These are phyloP conservation scores for Echeneis naucrates DNA, from an alignment of 2,797 vertebrate species.

Conservation along the genomic window DNA sequence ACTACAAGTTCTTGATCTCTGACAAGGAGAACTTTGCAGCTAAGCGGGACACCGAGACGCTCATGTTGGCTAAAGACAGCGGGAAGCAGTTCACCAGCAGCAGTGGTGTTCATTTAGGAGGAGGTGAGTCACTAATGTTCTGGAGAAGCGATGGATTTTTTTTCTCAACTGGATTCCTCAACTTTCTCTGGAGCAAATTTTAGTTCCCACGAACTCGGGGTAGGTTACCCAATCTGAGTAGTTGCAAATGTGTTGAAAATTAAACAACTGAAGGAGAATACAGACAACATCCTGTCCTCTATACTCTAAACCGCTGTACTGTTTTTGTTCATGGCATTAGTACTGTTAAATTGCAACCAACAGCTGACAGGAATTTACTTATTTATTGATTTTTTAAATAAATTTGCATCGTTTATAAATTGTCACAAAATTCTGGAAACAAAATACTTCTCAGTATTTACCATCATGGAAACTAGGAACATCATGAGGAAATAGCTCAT, in stretches of 20 bases:
- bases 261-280: not conserved
- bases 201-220: not conserved
- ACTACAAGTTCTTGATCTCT: slow-evolving; percentile 89
- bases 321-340: too few species aligned
- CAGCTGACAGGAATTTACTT: not conserved
- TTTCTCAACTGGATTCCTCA: not conserved
- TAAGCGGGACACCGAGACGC: slow-evolving; percentile 91
- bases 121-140: slow-evolving; percentile 65
- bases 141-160: slow-evolving; percentile 2
- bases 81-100: slow-evolving; percentile 93
- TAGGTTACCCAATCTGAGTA: not conserved
- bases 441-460: too few species aligned
- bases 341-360: not conserved
- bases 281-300: not conserved
- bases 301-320: too few species aligned
- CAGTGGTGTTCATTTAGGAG: slow-evolving; percentile 67
- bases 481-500: too few species aligned
- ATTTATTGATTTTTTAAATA: not conserved
- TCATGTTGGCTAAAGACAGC: slow-evolving; percentile 94
- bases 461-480: too few species aligned
- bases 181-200: not conserved
- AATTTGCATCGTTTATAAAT: not conserved
- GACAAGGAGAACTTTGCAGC: slow-evolving; percentile 91
- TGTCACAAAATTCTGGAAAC: too few species aligned
- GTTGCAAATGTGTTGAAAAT: not conserved